Evolutionary conservation across 2,113 vertebrate genomes (phyloP).

Genomic region (Morone saxatilis): DNA sequence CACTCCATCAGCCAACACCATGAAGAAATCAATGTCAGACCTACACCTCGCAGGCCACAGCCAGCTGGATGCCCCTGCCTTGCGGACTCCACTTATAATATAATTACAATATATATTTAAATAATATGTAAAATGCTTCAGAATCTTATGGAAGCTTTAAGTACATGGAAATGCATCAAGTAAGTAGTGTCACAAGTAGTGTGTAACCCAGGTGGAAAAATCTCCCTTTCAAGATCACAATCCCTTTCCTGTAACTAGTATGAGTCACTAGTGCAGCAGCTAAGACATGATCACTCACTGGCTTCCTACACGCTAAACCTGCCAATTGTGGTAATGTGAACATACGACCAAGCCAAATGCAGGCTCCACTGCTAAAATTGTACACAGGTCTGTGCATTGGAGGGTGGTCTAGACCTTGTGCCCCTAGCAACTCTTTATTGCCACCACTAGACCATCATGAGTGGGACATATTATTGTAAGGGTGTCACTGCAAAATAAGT

Average conservation of each 20-base stretch:
- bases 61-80: too few relatives aligned
- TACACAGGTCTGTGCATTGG: neutral
- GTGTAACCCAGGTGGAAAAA: neutral
- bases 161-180: neutral
- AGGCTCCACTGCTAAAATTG: constrained; percentile 14
- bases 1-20: too few relatives aligned
- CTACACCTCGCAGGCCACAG: too few relatives aligned
- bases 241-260: neutral
- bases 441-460: neutral
- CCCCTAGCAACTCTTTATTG: neutral
- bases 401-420: neutral
- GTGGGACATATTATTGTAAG: neutral
- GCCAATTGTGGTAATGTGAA: neutral
- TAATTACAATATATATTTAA: too few relatives aligned
- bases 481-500: neutral
- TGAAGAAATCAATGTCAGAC: too few relatives aligned
- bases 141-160: too few relatives aligned
- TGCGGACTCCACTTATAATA: too few relatives aligned
- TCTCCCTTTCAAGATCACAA: neutral
- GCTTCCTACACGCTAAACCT: neutral
- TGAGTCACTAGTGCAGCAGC: neutral
- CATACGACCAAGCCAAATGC: neutral
- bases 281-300: neutral
- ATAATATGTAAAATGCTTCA: too few relatives aligned
- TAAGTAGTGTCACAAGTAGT: neutral